Percentiles rank a stretch among this genome's conserved stretches.
Evolutionary conservation across 2,888 invertebrate species (phyloP).

Genomic region (Poecilobothrus nobilitatus): DNA sequence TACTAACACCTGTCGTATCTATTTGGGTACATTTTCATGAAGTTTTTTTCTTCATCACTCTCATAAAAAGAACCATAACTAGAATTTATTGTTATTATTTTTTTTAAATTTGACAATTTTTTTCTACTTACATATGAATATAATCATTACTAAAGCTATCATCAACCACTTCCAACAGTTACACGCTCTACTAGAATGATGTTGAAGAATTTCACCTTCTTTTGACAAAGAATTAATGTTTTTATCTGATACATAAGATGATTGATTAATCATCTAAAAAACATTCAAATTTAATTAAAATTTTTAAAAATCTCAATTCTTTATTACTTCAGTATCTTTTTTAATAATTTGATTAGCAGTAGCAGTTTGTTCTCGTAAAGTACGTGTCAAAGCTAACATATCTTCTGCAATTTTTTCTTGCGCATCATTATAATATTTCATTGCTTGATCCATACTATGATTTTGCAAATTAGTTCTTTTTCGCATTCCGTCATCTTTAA

Average conservation of each 20-base stretch:
- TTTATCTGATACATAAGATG: constrained; percentile 67
- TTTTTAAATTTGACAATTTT: constrained; percentile 14
- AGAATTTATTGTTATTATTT: constrained; percentile 35
- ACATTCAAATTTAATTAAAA: not conserved
- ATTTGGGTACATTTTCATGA: not conserved
- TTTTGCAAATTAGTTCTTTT: constrained; percentile 39
- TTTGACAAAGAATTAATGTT: constrained; percentile 67
- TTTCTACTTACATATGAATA: constrained; percentile 71
- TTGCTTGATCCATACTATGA: constrained; percentile 69
- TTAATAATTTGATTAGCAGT: constrained; percentile 83
- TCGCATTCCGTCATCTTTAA: constrained; percentile 32
- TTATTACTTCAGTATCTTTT: constrained; percentile 70
- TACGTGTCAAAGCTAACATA: constrained; percentile 80
- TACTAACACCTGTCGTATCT: too few relatives aligned
- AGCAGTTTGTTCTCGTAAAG: constrained; percentile 81
- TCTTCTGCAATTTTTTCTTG: constrained; percentile 91
- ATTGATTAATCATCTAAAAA: constrained; percentile 59
- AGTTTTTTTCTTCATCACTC: constrained; percentile 68
- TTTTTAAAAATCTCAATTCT: constrained; percentile 13
- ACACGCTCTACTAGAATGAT: constrained; percentile 79
- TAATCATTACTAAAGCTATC: constrained; percentile 72
- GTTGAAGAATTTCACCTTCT: constrained; percentile 73
- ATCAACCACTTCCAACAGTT: constrained; percentile 94
- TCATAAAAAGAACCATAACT: constrained; percentile 93
- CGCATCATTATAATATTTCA: constrained; percentile 79